Evolutionary conservation across 2,113 vertebrate genomes (phyloP).

Genomic region (Carassius auratus): DNA sequence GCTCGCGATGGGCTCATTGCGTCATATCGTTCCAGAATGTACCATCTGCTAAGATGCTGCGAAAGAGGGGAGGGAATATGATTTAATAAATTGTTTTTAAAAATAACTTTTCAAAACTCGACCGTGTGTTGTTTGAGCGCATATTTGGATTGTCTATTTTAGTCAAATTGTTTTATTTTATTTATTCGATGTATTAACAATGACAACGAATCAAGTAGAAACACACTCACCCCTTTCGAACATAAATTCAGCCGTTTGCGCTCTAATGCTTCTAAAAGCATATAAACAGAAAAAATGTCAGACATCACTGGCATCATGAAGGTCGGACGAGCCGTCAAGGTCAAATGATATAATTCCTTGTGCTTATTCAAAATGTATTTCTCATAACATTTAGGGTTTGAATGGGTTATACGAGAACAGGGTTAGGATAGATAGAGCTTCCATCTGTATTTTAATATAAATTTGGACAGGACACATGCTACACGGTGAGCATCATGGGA

Average conservation of each 20-base stretch:
- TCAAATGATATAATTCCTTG: conserved; percentile 4
- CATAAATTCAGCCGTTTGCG: background rate
- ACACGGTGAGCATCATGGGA: conserved; percentile 11
- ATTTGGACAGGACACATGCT: background rate
- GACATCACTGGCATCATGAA: conserved; percentile 5
- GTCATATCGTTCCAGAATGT: conserved; percentile 56
- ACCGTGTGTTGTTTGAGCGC: background rate
- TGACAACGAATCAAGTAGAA: background rate
- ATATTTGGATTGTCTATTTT: background rate
- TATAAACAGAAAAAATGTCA: background rate
- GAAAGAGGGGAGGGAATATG: background rate
- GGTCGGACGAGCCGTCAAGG: conserved; percentile 48
- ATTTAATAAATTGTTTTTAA: background rate
- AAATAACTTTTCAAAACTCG: background rate
- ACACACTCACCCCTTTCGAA: background rate
- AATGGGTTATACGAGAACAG: background rate
- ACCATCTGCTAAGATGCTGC: conserved; percentile 23
- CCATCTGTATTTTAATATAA: background rate
- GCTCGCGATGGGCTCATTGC: conserved; percentile 29
- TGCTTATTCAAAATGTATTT: background rate
- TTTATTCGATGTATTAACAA: background rate
- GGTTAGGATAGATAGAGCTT: background rate
- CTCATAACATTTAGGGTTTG: background rate
- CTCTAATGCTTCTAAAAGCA: background rate
- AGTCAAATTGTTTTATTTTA: background rate